These are phyloP conservation scores for Sebastes vulpes DNA, from an alignment of 2,797 vertebrate species.

Conservation along the genomic window DNA sequence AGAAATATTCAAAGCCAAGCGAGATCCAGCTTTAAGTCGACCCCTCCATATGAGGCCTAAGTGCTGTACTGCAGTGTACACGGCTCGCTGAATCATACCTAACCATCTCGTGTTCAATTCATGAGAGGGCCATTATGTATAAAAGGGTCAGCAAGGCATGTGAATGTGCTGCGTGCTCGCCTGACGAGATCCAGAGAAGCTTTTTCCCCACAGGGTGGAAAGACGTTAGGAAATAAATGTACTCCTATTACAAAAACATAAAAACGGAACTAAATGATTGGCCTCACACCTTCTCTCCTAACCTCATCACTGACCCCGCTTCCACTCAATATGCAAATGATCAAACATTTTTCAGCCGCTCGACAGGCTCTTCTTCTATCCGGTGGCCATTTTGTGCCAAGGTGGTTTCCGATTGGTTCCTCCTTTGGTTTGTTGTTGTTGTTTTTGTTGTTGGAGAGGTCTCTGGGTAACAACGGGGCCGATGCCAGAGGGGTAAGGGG, in stretches of 20 bases:
- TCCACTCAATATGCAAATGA: conserved; percentile 22
- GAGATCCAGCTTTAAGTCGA: conserved; percentile 23
- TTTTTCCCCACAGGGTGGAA: conserved; percentile 30
- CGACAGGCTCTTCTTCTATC: not conserved
- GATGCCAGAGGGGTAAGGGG: conserved; percentile 47
- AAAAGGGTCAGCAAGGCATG: conserved; percentile 71
- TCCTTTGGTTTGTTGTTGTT: conserved; percentile 25
- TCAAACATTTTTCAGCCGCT: not conserved
- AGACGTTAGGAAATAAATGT: conserved; percentile 7
- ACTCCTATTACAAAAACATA: conserved; percentile 14
- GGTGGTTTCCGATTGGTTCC: conserved; percentile 13
- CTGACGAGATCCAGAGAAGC: conserved; percentile 43
- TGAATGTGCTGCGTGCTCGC: conserved; percentile 45
- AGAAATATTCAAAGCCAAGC: conserved; percentile 7
- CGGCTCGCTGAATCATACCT: conserved; percentile 65
- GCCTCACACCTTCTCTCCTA: conserved; percentile 17
- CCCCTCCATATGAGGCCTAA: conserved; percentile 41
- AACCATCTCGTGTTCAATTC: conserved; percentile 71
- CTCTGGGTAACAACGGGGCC: conserved; percentile 24
- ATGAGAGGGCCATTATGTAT: conserved; percentile 71
- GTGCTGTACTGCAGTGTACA: conserved; percentile 39
- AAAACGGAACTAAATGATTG: not conserved
- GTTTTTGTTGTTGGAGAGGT: conserved; percentile 23
- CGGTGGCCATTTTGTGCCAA: conserved; percentile 52
- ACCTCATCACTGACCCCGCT: conserved; percentile 15